These are phyloP conservation scores for Lepus timidus DNA, from an alignment of 2,113 vertebrate genomes.

Conservation along the genomic window DNA sequence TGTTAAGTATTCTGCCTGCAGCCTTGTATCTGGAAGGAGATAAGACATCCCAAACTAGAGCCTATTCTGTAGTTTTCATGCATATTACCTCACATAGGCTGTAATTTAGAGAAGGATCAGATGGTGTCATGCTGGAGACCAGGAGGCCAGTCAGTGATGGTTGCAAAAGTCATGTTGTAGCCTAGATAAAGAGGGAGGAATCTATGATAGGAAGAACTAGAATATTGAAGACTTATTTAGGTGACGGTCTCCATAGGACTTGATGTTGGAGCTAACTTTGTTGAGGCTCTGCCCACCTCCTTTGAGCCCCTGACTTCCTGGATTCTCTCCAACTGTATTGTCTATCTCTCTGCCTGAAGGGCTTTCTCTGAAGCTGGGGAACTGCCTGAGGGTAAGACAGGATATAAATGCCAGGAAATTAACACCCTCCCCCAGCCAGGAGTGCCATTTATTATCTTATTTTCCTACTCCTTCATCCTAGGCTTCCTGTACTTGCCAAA, in stretches of 20 bases:
- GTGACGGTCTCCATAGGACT: fast-evolving
- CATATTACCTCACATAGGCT: not conserved
- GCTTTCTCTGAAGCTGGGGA: not conserved
- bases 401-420: conserved; percentile 5
- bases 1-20: not conserved
- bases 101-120: not conserved
- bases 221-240: not conserved
- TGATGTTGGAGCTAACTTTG: not conserved
- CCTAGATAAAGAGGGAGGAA: not conserved
- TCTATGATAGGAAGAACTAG: not conserved
- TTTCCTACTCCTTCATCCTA: not conserved
- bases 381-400: not conserved
- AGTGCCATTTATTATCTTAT: not conserved
- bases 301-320: not conserved
- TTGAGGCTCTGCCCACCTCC: not conserved
- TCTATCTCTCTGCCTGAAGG: not conserved
- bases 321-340: not conserved
- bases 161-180: not conserved
- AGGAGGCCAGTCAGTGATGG: not conserved
- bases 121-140: not conserved
- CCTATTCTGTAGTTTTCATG: not conserved
- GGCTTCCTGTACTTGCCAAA: not conserved
- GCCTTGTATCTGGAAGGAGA: not conserved
- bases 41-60: not conserved
- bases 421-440: not conserved